phyloP scores from a whole-genome alignment of 2,888 invertebrate genomes.

The Athripsodes cinereus region DNA sequence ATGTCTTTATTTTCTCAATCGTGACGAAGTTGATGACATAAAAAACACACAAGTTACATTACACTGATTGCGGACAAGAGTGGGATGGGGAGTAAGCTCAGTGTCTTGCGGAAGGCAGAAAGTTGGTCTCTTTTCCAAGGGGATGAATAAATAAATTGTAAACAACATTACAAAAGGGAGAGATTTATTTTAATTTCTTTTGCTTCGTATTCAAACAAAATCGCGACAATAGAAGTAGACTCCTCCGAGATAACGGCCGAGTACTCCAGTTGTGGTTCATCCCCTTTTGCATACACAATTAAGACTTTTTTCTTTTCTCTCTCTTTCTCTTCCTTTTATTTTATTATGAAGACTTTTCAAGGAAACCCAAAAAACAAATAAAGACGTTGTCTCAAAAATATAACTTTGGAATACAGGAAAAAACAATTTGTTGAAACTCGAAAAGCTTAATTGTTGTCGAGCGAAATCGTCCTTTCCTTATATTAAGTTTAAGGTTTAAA shows the following conservation, averaged over 20 bases:
- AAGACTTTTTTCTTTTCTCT: neutral
- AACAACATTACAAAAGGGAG: slow-evolving; percentile 20
- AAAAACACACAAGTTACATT: slow-evolving; percentile 9
- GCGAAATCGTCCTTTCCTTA: neutral
- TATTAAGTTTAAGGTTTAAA: slow-evolving; percentile 1
- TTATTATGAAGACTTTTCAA: slow-evolving; percentile 1
- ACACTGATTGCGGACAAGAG: slow-evolving; percentile 10
- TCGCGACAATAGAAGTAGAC: slow-evolving; percentile 19
- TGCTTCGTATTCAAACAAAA: slow-evolving; percentile 22
- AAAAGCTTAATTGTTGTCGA: neutral
- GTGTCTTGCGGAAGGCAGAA: slow-evolving; percentile 1
- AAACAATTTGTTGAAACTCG: slow-evolving; percentile 1
- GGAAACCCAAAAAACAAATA: neutral
- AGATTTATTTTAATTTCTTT: slow-evolving; percentile 25
- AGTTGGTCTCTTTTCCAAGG: slow-evolving; percentile 19
- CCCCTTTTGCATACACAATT: neutral
- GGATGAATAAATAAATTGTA: slow-evolving; percentile 26
- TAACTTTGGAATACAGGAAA: neutral
- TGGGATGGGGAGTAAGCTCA: slow-evolving; percentile 5
- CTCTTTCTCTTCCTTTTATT: neutral
- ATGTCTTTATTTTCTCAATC: neutral
- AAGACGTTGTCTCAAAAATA: neutral
- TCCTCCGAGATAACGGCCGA: neutral
- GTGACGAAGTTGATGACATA: neutral
- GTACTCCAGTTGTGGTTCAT: neutral